A percentile compares a stretch with the other conserved stretches of the same genome.
phyloP scores from a whole-genome alignment of 2,113 vertebrate genomes.

The Otolemur garnettii region DNA sequence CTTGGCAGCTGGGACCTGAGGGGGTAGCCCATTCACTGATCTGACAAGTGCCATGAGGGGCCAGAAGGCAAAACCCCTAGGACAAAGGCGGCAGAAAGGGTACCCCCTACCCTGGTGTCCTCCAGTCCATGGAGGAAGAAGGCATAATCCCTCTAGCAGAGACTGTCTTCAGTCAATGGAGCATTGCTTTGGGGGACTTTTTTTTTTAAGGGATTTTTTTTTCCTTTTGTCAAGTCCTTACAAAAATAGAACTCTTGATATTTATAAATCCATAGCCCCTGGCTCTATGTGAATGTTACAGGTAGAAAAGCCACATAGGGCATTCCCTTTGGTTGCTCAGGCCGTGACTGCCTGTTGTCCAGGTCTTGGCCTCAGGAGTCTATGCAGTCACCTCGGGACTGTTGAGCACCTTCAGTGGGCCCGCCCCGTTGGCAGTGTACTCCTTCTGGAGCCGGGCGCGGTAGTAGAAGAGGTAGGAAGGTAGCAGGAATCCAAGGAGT shows the following conservation, averaged over 20 bases:
- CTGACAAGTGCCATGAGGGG: neutral
- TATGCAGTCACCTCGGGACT: neutral
- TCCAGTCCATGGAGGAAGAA: neutral
- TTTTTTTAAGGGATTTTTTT: neutral
- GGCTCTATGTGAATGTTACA: conserved; percentile 11
- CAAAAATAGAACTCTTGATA: conserved; percentile 80
- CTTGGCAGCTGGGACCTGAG: neutral
- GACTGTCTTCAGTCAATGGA: conserved; percentile 35
- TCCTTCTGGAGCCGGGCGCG: conserved; percentile 84
- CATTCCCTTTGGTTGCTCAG: conserved; percentile 29
- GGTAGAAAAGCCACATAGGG: conserved; percentile 47
- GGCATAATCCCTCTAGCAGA: neutral
- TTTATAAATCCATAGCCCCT: conserved; percentile 65
- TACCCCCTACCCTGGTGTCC: neutral
- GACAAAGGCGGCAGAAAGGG: neutral
- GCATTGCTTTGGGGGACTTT: neutral
- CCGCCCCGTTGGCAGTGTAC: conserved; percentile 59
- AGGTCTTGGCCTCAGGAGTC: neutral
- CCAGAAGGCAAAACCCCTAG: neutral
- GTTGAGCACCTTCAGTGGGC: conserved; percentile 4
- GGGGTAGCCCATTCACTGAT: neutral
- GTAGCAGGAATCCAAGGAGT: conserved; percentile 91
- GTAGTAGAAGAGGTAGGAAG: conserved; percentile 91
- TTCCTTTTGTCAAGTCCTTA: conserved; percentile 69
- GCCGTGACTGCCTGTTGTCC: neutral